Evolutionary conservation across 1,140 invertebrate genomes (phyloP).

Genomic region (Dinothrombium tinctorium): DNA sequence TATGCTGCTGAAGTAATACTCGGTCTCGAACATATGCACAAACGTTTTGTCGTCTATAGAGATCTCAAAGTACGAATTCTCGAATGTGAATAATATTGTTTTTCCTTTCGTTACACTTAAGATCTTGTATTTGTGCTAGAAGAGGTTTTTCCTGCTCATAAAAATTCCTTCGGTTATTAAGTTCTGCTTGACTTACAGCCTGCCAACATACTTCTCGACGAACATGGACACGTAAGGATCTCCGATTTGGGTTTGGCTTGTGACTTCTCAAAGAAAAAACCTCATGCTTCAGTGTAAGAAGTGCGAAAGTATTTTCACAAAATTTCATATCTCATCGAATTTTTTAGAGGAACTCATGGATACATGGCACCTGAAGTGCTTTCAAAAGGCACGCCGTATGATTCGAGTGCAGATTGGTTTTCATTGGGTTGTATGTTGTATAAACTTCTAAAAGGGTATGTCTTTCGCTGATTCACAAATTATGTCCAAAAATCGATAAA

Average conservation of each 20-base stretch:
- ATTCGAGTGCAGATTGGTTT: slow-evolving; percentile 99
- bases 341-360: slow-evolving; percentile 93
- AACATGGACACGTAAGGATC: slow-evolving; percentile 96
- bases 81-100: too few species aligned
- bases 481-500: too few species aligned
- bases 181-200: too few species aligned
- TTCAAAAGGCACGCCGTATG: slow-evolving; percentile 87
- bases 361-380: slow-evolving; percentile 99
- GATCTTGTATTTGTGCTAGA: too few species aligned
- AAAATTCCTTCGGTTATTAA: too few species aligned
- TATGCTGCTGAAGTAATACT: slow-evolving; percentile 81
- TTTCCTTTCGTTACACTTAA: too few species aligned
- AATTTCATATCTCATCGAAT: too few species aligned
- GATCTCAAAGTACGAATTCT: too few species aligned
- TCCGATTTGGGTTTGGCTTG: slow-evolving; percentile 95
- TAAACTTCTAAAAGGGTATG: slow-evolving; percentile 97
- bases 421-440: slow-evolving; percentile 99
- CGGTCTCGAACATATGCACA: slow-evolving; percentile 98
- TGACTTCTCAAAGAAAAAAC: slow-evolving; percentile 85
- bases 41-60: slow-evolving; percentile 88
- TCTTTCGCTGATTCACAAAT: too few species aligned
- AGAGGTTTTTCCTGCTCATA: too few species aligned
- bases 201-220: slow-evolving; percentile 94
- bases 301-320: too few species aligned
- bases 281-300: slow-evolving; percentile 12